Conservation (phyloP, 2,797 vertebrate genomes). For the Thripadectes ignobilis region DNA sequence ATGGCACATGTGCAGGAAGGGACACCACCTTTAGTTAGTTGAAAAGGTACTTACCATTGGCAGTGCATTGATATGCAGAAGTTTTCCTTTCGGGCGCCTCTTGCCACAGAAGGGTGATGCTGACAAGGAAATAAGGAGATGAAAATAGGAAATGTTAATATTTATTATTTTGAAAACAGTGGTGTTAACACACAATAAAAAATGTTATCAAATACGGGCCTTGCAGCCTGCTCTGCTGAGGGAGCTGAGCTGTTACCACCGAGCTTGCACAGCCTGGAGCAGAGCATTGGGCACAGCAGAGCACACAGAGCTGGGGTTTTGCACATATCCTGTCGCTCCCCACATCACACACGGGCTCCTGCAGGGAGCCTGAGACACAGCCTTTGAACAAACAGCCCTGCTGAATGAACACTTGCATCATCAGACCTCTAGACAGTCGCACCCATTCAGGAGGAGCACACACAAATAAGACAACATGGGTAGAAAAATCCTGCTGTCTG, state of each 20-base stretch:
- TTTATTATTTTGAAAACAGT: background rate
- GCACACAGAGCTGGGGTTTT: background rate
- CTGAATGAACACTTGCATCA: background rate
- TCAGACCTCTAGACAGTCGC: background rate
- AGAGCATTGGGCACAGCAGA: background rate
- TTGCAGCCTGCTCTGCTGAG: background rate
- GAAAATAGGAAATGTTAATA: constrained; percentile 10
- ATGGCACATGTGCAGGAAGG: background rate
- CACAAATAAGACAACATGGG: background rate
- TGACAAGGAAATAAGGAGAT: constrained; percentile 34
- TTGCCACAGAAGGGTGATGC: constrained; percentile 71
- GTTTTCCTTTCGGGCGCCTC: constrained; percentile 65
- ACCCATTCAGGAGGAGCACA: background rate
- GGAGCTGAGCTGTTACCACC: background rate
- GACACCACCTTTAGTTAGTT: background rate
- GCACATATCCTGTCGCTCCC: background rate
- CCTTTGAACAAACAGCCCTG: background rate
- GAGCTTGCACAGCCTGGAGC: background rate
- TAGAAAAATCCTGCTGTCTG: background rate
- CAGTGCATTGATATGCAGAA: constrained; percentile 80
- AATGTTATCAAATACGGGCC: background rate
- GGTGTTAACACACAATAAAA: background rate
- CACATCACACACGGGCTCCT: background rate
- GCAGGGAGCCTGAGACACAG: background rate
- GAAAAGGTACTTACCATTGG: constrained; percentile 76